Evolutionary conservation across 2,113 vertebrate genomes (phyloP).

Genomic region (Ceyx cyanopectus): DNA sequence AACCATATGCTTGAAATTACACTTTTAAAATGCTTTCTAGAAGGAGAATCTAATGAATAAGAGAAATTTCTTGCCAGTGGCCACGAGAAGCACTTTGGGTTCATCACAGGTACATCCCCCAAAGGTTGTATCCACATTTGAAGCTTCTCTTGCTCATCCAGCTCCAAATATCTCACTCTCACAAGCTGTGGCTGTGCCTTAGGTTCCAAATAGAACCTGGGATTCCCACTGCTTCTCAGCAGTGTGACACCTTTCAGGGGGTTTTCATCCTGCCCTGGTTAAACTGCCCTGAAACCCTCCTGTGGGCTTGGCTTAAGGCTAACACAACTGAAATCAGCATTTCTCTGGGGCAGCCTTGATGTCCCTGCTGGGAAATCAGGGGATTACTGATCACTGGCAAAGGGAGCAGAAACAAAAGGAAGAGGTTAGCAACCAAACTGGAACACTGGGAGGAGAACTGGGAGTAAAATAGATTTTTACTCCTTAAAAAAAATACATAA

Average conservation of each 20-base stretch:
- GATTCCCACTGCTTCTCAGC: not conserved
- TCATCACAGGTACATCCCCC: not conserved
- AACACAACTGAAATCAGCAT: not conserved
- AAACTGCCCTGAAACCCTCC: not conserved
- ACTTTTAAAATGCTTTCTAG: conserved; percentile 12
- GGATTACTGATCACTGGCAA: not conserved
- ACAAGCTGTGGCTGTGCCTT: not conserved
- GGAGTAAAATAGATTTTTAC: not conserved
- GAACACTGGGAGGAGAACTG: not conserved
- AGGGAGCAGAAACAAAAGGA: not conserved
- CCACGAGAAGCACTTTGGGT: not conserved
- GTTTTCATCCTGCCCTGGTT: not conserved
- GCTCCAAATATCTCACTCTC: not conserved
- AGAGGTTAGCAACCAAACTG: not conserved
- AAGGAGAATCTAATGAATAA: not conserved
- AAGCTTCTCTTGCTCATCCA: not conserved
- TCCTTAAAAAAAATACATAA: not conserved
- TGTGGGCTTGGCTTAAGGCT: not conserved
- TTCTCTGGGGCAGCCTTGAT: not conserved
- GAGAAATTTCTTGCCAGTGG: not conserved
- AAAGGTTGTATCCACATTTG: not conserved
- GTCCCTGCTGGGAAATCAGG: not conserved
- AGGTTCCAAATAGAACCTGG: not conserved
- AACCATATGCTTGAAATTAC: conserved; percentile 52
- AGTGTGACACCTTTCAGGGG: not conserved